These are phyloP conservation scores for Allobates femoralis DNA, from an alignment of 2,797 vertebrate species.

Conservation along the genomic window DNA sequence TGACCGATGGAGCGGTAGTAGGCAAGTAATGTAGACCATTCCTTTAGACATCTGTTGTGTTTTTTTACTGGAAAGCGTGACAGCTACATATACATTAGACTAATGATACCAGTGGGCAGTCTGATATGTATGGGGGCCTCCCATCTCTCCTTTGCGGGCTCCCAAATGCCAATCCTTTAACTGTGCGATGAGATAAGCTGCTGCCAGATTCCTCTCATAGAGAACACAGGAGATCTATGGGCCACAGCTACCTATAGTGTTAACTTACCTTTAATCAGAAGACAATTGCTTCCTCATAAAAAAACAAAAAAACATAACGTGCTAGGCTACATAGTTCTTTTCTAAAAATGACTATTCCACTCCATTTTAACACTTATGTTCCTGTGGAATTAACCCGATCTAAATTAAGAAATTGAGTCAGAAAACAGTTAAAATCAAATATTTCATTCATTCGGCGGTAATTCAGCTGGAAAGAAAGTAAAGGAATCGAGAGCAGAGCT, in stretches of 20 bases:
- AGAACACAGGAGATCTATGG: no score
- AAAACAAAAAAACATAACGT: background rate
- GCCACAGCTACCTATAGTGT: background rate
- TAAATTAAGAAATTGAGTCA: background rate
- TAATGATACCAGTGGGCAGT: no score
- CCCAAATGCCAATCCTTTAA: no score
- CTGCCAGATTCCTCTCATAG: no score
- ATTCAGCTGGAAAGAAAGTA: background rate
- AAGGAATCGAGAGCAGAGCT: background rate
- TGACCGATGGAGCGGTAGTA: no score
- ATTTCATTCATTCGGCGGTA: background rate
- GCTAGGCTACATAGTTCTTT: background rate
- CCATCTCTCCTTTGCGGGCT: no score
- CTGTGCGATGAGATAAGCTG: no score
- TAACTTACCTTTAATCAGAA: background rate
- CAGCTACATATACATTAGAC: no score
- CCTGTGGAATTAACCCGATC: background rate
- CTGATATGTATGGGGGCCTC: no score
- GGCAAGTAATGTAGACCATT: no score
- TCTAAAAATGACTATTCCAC: background rate
- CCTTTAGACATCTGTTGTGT: no score
- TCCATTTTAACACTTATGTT: background rate
- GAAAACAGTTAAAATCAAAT: constrained; percentile 5
- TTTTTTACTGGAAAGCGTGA: no score
- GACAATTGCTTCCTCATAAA: background rate